Evolutionary conservation across 2,797 vertebrate genomes (phyloP), one percentile per base, ranked within the genome.

Genomic region (Dipus sagitta): DNA sequence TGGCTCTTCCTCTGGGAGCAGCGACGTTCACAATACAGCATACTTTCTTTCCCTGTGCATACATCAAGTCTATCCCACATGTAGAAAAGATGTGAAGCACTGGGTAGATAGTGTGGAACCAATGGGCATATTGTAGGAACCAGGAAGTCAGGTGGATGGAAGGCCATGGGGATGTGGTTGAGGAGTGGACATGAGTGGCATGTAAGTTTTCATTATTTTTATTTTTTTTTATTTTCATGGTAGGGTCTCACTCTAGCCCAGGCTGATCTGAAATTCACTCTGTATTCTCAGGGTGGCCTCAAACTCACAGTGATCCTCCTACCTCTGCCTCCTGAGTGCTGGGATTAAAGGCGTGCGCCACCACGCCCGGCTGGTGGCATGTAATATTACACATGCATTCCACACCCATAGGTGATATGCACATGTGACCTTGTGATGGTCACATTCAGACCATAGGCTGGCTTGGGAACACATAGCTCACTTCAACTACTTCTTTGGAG

Each of bases 361-460:
- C 38, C 38, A 38, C 38, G 38, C 38, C 38, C 6, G 38, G 38
- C 38, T 38, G 5, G 12, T 32, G 34, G 11, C 11, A 42, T 21
- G 38, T 18, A 90, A 14, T 3, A 32, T 32, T 1, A 2, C 38
- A 30, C 17, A 32, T 30, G 5, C 7, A 15, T 67, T 82, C 47
- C 24, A 84, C 34, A 68, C 20, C 10, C 6, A 0, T 0, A 2
- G 28, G 32, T 1, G 15, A 74, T 1, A 20, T 10, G 38, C 11
- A 65, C 4, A 6, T 34, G 14, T 7, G 23, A 2, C 0, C 0
- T 2, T 84, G 3, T 67, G 52, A 75, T 42, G 17, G 9, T 0
- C 0, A 38, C 28, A 78, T 83, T 79, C 7, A 64, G 20, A 86
- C 67, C 3, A 52, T 42, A 88, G 54, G 28, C 1, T 34, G 17